Evolutionary conservation across 2,113 vertebrate species (phyloP).

Genomic region (Colaptes auratus): DNA sequence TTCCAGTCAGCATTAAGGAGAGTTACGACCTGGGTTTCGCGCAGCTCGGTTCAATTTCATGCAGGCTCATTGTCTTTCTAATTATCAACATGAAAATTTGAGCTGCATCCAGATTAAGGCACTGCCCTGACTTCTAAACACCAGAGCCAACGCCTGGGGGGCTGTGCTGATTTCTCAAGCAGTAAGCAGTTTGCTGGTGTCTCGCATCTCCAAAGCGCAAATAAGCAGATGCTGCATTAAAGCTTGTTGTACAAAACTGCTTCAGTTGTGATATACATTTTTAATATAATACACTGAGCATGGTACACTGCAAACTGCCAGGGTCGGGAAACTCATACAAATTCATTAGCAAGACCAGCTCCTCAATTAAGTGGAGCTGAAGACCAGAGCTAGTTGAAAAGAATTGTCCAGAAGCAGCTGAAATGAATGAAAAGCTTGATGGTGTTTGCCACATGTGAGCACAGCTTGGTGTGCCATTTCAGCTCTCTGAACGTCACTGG

Average conservation of each 20-base stretch:
- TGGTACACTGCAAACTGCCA: conserved; percentile 49
- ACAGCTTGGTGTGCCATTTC: neutral
- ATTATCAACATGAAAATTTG: conserved; percentile 53
- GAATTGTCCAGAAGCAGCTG: neutral
- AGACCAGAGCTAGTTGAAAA: neutral
- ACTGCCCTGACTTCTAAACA: conserved; percentile 47
- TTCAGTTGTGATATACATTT: conserved; percentile 76
- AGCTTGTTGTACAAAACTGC: conserved; percentile 69
- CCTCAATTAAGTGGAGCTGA: conserved; percentile 47
- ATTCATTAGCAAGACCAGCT: conserved; percentile 58
- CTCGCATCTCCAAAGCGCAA: conserved; percentile 61
- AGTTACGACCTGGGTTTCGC: conserved; percentile 52
- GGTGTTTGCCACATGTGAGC: neutral
- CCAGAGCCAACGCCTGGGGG: neutral
- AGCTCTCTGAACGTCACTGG: neutral
- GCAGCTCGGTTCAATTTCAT: conserved; percentile 51
- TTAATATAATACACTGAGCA: conserved; percentile 69
- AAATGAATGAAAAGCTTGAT: conserved; percentile 18
- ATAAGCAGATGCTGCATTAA: conserved; percentile 72
- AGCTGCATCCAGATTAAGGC: conserved; percentile 33
- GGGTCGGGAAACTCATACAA: conserved; percentile 57
- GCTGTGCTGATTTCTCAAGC: conserved; percentile 61
- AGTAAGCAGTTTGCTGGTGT: conserved; percentile 65
- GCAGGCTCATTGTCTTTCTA: conserved; percentile 65
- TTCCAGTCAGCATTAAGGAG: conserved; percentile 57